Evolutionary conservation across 2,113 vertebrate species (phyloP).

Genomic region (Carollia perspicillata): DNA sequence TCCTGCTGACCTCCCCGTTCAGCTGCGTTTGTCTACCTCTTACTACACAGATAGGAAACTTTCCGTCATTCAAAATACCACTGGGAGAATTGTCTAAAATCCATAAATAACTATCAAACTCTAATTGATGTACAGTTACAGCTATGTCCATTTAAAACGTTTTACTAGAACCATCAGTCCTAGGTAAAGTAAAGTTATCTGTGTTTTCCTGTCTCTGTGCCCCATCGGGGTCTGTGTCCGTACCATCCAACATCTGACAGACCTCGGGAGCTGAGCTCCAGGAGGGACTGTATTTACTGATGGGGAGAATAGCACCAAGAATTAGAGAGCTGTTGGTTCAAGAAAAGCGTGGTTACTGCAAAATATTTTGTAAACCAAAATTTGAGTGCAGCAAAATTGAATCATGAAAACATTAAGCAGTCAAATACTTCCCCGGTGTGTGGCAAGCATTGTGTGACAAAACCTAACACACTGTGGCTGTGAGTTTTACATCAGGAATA

Average conservation of each 20-base stretch:
- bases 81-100: neutral
- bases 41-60: neutral
- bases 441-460: neutral
- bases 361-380: neutral
- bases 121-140: neutral
- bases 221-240: neutral
- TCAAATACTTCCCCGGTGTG: neutral
- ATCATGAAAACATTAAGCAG: neutral
- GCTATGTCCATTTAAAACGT: neutral
- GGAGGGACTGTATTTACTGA: neutral
- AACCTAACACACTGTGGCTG: neutral
- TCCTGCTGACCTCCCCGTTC: neutral
- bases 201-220: neutral
- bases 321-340: neutral
- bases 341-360: neutral
- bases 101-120: neutral
- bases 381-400: neutral
- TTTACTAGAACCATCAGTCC: neutral
- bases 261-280: neutral
- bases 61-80: neutral
- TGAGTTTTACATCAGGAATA: neutral
- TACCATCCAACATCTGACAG: neutral
- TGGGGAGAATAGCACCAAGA: neutral
- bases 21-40: neutral
- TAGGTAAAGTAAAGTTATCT: neutral